Evolutionary conservation across 2,797 vertebrate species (phyloP).

Genomic region (Premnoplex brunnescens): DNA sequence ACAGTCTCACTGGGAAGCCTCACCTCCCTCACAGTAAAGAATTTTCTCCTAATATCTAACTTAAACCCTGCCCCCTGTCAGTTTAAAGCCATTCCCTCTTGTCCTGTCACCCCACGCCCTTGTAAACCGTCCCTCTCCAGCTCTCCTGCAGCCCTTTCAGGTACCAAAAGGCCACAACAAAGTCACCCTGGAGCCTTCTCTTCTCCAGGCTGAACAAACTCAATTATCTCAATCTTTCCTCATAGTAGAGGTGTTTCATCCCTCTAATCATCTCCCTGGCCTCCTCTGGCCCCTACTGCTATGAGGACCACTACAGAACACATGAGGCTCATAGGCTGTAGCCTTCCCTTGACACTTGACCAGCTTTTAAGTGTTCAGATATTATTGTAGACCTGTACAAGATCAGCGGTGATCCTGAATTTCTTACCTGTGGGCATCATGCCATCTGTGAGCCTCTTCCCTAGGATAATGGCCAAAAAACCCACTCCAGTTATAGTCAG

Average conservation of each 20-base stretch:
- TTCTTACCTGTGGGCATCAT: background rate
- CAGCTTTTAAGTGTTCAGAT: background rate
- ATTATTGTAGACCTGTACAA: background rate
- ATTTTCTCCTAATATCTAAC: background rate
- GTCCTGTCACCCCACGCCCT: background rate
- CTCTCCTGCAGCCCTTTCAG: background rate
- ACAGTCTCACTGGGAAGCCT: background rate
- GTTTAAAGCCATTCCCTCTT: background rate
- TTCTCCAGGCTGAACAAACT: background rate
- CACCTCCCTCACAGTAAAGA: background rate
- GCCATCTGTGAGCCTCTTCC: background rate
- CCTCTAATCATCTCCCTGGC: background rate
- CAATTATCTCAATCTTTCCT: background rate
- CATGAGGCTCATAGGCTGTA: fast-evolving
- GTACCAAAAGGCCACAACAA: background rate
- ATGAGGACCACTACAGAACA: background rate
- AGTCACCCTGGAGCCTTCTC: background rate
- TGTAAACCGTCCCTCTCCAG: background rate
- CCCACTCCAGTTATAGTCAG: background rate
- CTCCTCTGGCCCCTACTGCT: background rate
- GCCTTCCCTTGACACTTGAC: background rate
- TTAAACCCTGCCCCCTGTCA: background rate
- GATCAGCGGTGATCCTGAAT: background rate
- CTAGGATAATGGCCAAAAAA: background rate
- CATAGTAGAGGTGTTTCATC: background rate